A percentile compares a stretch with the other conserved stretches of the same genome.
phyloP scores from a whole-genome alignment of 2,797 vertebrate species.

The Nyctibius grandis region DNA sequence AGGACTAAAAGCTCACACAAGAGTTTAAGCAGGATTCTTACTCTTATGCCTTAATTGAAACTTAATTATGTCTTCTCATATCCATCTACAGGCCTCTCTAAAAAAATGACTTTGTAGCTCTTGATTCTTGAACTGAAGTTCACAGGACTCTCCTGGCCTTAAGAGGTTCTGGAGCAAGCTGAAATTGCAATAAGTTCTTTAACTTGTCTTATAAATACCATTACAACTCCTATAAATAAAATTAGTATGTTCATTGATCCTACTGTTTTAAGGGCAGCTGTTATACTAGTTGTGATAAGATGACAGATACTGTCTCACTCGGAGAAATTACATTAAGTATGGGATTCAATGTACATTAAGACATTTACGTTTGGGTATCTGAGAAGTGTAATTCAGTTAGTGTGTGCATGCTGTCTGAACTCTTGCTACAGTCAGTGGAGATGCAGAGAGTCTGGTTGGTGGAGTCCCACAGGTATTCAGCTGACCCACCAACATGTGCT shows the following conservation, averaged over 20 bases:
- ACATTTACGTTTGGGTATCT: background rate
- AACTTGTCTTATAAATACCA: background rate
- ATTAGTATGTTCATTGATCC: background rate
- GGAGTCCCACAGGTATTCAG: background rate
- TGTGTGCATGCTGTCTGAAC: background rate
- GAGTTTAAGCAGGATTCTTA: background rate
- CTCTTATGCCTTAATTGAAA: background rate
- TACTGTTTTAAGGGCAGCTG: background rate
- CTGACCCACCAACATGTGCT: rapidly evolving
- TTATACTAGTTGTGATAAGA: background rate
- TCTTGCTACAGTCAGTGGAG: background rate
- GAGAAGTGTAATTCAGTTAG: background rate
- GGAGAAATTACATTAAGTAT: background rate
- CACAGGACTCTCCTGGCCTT: background rate
- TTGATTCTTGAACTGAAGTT: background rate
- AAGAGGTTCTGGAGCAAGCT: background rate
- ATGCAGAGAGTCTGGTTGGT: background rate
- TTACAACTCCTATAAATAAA: background rate
- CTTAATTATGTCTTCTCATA: background rate
- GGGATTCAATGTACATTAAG: background rate
- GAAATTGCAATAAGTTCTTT: background rate
- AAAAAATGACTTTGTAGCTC: background rate
- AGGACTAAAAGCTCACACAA: background rate
- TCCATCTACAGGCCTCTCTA: background rate
- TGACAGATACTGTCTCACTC: background rate